Base-by-base conservation (phyloP, 2,797 vertebrate species). In the Sebastes diaconus region DNA sequence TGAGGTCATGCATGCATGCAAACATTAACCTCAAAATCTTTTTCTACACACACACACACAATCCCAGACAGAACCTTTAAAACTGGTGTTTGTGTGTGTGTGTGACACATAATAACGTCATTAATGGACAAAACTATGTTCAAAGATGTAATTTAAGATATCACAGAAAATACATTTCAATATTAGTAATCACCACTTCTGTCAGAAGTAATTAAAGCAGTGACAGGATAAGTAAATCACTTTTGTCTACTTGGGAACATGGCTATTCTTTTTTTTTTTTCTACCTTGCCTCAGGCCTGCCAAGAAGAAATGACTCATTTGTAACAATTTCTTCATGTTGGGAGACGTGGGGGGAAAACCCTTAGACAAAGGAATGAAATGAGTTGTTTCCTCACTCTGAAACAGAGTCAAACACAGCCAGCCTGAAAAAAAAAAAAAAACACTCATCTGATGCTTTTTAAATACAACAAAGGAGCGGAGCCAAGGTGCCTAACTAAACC, bases 401-500 rank as follows among this genome's bases (percentile, higher is more conserved):
- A 55, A 67, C 29, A 50, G 11, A 78, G 71, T 87, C 72, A 72
- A 85, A 85, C 64, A 68, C 64, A 79, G 50, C 32, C 61, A 68
- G 66, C 72, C 46, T 73, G 20, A 57, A 76, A 89, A 81, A 52
- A 68, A 76, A 72, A n/a, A 0, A 75, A 78, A 70, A 67, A n/a
- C 25, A 67, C 61, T 74, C 54, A 81, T 82, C 71, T 85, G 85
- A 93, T 89, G 81, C 82, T 93, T 90, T 92, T 93, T 92, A 87
- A 92, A 92, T 88, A 88, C 76, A 89, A 89, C 87, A 88, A 89
- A 90, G 86, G 83, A 89, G 82, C 60, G 20, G 82, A 92, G 90
- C 89, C 85, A 89, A 88, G 87, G 87, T 91, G 86, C 83, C 88
- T 83, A 90, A 92, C 91, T 93, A 93, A 94, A 95, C 90, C 91